Conservation (phyloP, 1,140 invertebrate genomes). For the Camponotus floridanus region DNA sequence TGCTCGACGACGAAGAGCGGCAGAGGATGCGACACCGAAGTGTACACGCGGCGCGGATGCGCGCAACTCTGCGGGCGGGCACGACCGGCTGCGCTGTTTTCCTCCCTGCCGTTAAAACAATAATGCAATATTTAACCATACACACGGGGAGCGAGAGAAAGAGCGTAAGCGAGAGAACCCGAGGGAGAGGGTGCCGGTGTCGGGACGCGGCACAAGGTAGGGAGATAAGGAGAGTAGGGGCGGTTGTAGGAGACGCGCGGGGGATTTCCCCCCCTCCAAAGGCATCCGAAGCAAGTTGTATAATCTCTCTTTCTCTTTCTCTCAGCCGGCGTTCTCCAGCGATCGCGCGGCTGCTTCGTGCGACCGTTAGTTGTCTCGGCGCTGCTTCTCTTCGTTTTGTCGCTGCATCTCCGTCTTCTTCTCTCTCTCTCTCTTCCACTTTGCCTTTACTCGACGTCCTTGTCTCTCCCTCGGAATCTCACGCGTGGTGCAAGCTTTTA, state of each 20-base stretch:
- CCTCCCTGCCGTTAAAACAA: constrained; percentile 85
- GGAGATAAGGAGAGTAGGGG: constrained; percentile 76
- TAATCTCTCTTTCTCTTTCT: constrained; percentile 42
- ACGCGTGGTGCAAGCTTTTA: constrained; percentile 71
- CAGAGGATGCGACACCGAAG: constrained; percentile 63
- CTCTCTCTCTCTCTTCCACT: constrained; percentile 38
- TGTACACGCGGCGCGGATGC: constrained; percentile 76
- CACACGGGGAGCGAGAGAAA: constrained; percentile 77
- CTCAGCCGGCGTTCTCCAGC: constrained; percentile 35
- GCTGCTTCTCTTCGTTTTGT: constrained; percentile 50
- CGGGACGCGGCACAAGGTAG: constrained; percentile 72
- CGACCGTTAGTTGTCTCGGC: constrained; percentile 72
- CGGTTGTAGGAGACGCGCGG: constrained; percentile 57
- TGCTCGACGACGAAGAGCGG: constrained; percentile 28
- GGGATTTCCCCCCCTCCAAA: constrained; percentile 59
- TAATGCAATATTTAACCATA: constrained; percentile 86
- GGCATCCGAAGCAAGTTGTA: constrained; percentile 48
- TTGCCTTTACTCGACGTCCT: constrained; percentile 52
- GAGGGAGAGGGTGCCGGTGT: constrained; percentile 59
- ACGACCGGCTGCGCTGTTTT: constrained; percentile 81
- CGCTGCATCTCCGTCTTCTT: constrained; percentile 45
- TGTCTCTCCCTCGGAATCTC: constrained; percentile 54
- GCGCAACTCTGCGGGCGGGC: constrained; percentile 77
- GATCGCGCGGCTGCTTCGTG: constrained; percentile 65
- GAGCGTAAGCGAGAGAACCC: constrained; percentile 50